Conservation (phyloP, 2,888 invertebrate genomes). For the Plebejus melissa region DNA sequence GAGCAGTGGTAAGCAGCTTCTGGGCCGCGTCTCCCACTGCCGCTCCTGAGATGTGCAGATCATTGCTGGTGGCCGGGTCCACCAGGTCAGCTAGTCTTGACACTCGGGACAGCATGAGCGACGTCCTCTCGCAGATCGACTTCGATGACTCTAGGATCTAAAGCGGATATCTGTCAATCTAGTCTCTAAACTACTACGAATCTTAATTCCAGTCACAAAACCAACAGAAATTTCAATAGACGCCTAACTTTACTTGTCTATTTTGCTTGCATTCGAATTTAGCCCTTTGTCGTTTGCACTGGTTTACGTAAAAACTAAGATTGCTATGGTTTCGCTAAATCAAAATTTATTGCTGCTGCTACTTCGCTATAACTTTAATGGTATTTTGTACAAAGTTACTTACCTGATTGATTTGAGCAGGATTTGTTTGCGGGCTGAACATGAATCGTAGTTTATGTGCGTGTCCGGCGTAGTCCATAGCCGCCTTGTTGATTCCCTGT, state of each 20-base stretch:
- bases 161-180: background rate
- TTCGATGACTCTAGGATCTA: slow-evolving; percentile 40
- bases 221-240: no score
- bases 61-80: slow-evolving; percentile 28
- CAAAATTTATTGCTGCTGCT: background rate
- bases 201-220: no score
- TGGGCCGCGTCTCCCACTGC: slow-evolving; percentile 41
- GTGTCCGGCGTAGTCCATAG: slow-evolving; percentile 40
- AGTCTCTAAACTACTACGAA: background rate
- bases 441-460: slow-evolving; percentile 38
- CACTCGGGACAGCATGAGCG: slow-evolving; percentile 40
- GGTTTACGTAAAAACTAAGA: background rate
- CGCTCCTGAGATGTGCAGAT: slow-evolving; percentile 35
- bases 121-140: slow-evolving; percentile 40
- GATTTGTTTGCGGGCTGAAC: slow-evolving; percentile 35
- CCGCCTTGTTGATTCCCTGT: slow-evolving; percentile 42
- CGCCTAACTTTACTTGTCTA: no score
- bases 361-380: background rate
- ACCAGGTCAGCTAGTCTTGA: slow-evolving; percentile 39
- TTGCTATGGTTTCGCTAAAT: no score
- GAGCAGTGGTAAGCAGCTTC: slow-evolving; percentile 40
- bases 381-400: background rate
- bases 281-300: no score
- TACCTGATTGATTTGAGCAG: slow-evolving; percentile 41
- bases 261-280: no score